Evolutionary conservation across 2,888 invertebrate genomes (phyloP).

Genomic region (Bruchidius siliquastri): DNA sequence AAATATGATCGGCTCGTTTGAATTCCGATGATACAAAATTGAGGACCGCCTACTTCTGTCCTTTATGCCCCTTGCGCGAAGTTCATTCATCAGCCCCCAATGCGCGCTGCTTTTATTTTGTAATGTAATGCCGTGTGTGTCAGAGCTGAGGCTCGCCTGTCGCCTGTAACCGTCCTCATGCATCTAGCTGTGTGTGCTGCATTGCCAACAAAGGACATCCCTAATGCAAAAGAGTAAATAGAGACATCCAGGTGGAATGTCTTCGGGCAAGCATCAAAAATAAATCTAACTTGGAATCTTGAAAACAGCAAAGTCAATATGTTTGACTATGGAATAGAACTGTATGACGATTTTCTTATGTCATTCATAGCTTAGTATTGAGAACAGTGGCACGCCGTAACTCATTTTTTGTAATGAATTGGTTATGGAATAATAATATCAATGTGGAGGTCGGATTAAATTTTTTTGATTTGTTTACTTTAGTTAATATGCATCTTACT

Average conservation of each 20-base stretch:
- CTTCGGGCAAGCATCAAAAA: background rate
- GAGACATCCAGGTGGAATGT: background rate
- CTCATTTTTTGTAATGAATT: no score
- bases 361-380: no score
- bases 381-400: no score
- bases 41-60: background rate
- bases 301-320: no score
- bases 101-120: background rate
- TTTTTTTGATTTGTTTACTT: no score
- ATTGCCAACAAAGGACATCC: background rate
- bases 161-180: background rate
- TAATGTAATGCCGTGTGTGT: background rate
- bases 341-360: no score
- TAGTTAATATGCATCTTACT: no score
- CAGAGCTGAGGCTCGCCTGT: background rate
- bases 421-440: no score
- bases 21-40: no score
- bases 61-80: background rate
- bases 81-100: background rate
- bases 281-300: no score
- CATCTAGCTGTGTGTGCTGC: background rate
- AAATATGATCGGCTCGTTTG: no score
- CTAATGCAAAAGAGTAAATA: background rate
- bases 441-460: no score
- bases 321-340: background rate